Percentiles rank a stretch among this genome's conserved stretches.
phyloP scores from a whole-genome alignment of 2,113 vertebrate species.

The Tupaia chinensis region DNA sequence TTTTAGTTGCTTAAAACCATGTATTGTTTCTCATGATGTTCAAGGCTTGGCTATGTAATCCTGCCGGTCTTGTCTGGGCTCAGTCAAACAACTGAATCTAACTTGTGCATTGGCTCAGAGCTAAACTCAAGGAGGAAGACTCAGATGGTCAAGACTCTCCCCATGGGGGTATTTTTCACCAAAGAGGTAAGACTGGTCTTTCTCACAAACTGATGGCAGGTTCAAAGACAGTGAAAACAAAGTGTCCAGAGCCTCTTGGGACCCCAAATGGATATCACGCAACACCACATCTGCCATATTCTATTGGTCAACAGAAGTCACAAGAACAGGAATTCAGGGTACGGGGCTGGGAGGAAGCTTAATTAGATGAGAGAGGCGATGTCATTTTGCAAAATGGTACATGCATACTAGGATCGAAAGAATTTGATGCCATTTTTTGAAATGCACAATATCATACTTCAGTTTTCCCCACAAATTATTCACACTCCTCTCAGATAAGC shows the following conservation, averaged over 20 bases:
- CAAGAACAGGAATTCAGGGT: background rate
- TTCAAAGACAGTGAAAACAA: background rate
- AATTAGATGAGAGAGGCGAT: background rate
- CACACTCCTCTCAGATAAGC: background rate
- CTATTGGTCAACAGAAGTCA: slow-evolving; percentile 1
- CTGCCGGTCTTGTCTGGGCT: background rate
- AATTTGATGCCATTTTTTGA: background rate
- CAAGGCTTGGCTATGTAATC: background rate
- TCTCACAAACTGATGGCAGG: background rate
- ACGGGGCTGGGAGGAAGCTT: background rate
- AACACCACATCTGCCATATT: background rate
- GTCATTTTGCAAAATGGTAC: background rate
- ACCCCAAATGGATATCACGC: background rate
- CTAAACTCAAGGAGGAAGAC: background rate
- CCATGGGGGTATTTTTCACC: background rate
- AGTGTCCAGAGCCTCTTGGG: background rate
- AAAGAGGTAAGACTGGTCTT: background rate
- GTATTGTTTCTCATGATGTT: background rate
- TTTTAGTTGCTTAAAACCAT: background rate
- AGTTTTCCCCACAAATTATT: background rate
- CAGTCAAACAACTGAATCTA: background rate
- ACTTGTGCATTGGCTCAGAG: background rate
- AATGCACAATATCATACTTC: background rate
- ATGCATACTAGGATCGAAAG: background rate
- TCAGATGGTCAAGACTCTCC: background rate